Evolutionary conservation across 2,888 invertebrate genomes (phyloP).

Genomic region (Zeuzera pyrina): DNA sequence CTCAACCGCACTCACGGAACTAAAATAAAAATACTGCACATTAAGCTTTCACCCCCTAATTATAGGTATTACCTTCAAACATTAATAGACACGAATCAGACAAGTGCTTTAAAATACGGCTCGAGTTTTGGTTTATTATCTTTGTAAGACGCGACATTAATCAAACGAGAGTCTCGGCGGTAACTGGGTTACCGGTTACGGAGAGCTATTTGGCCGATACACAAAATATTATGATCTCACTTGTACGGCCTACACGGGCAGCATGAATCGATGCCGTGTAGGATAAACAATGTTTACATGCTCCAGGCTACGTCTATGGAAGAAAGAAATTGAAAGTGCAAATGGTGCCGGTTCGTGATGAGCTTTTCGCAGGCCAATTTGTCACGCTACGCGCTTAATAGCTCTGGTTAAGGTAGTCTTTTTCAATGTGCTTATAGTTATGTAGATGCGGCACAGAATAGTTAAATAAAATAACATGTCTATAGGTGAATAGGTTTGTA

Average conservation of each 20-base stretch:
- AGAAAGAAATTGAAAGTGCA: conserved; percentile 44
- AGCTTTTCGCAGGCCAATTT: not conserved
- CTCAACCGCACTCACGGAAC: conserved; percentile 29
- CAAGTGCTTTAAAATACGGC: conserved; percentile 25
- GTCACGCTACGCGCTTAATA: too few relatives aligned
- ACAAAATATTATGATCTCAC: conserved; percentile 17
- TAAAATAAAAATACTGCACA: conserved; percentile 25
- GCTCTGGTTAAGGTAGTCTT: too few relatives aligned
- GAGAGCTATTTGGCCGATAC: conserved; percentile 12
- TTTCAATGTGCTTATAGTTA: too few relatives aligned
- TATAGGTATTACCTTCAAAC: conserved; percentile 35
- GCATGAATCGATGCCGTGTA: conserved; percentile 18
- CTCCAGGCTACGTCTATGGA: conserved; percentile 12
- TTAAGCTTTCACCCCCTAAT: conserved; percentile 56
- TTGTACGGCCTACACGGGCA: conserved; percentile 12
- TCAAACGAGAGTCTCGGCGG: conserved; percentile 19
- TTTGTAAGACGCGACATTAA: conserved; percentile 29
- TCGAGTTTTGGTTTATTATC: conserved; percentile 27
- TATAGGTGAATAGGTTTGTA: too few relatives aligned
- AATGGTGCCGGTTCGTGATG: conserved; percentile 10
- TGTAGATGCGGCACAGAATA: too few relatives aligned
- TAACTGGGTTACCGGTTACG: conserved; percentile 7
- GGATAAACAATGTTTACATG: conserved; percentile 6
- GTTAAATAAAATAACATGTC: too few relatives aligned
- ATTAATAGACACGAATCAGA: conserved; percentile 38